Evolutionary conservation across 2,113 vertebrate species (phyloP).

Genomic region (Phrynosoma blainvillii): DNA sequence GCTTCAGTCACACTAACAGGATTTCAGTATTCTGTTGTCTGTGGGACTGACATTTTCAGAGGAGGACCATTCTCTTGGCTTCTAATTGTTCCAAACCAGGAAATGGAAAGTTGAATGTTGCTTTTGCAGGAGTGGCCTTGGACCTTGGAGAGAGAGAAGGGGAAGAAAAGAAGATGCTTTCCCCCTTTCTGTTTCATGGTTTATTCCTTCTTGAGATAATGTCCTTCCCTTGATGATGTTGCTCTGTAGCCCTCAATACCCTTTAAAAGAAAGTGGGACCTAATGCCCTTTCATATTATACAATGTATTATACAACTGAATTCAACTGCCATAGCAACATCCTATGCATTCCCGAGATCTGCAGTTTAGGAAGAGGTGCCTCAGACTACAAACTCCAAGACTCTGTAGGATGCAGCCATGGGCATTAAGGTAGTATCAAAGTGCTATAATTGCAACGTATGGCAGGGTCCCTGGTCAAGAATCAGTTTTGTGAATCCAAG

Average conservation of each 20-base stretch:
- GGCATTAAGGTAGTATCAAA: too few species aligned
- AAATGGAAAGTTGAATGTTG: conserved; percentile 24
- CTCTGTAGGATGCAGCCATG: too few species aligned
- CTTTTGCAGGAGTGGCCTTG: neutral
- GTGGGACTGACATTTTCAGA: too few species aligned
- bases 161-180: neutral
- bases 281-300: neutral
- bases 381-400: too few species aligned
- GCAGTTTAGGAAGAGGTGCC: too few species aligned
- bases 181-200: conserved; percentile 23
- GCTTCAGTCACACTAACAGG: neutral
- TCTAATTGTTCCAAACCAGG: neutral
- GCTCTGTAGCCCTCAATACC: neutral
- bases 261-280: neutral
- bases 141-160: neutral
- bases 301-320: too few species aligned
- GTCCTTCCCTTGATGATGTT: neutral
- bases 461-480: accelerated
- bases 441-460: too few species aligned
- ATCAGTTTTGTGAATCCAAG: neutral
- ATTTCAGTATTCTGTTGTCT: too few species aligned
- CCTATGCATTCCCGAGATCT: too few species aligned
- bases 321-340: too few species aligned
- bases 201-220: neutral
- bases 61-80: too few species aligned